phyloP scores from a whole-genome alignment of 2,888 invertebrate species.

The Cartodere bifasciata region DNA sequence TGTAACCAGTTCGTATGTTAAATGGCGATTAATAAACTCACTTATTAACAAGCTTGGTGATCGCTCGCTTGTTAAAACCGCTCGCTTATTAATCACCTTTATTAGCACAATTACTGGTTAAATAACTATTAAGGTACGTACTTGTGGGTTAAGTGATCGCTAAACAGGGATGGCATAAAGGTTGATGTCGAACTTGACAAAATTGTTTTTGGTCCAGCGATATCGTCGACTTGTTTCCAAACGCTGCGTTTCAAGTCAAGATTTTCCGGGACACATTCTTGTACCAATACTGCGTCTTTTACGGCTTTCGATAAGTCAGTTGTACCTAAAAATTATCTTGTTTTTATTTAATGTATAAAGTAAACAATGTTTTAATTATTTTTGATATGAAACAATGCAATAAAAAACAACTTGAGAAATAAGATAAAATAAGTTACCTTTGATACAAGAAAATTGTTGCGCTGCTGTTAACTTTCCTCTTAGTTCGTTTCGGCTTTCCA shows the following conservation, averaged over 20 bases:
- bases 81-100: too few relatives aligned
- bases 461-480: conserved; percentile 62
- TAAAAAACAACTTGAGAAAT: background rate
- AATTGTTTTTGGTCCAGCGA: conserved; percentile 64
- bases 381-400: conserved; percentile 1
- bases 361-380: background rate
- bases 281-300: conserved; percentile 66
- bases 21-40: too few relatives aligned
- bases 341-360: background rate
- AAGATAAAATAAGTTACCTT: conserved; percentile 39
- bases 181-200: conserved; percentile 91
- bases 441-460: conserved; percentile 66
- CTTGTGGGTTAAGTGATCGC: conserved; percentile 64
- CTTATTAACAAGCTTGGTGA: too few relatives aligned
- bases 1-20: too few relatives aligned
- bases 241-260: conserved; percentile 73
- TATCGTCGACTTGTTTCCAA: conserved; percentile 62
- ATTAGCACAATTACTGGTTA: too few relatives aligned
- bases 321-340: conserved; percentile 39
- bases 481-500: conserved; percentile 60
- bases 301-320: conserved; percentile 56
- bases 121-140: conserved; percentile 17
- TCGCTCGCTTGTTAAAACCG: too few relatives aligned
- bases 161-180: conserved; percentile 77
- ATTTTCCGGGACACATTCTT: conserved; percentile 91